Conservation (phyloP, 2,797 vertebrate genomes). For the Spinus olivaceus region DNA sequence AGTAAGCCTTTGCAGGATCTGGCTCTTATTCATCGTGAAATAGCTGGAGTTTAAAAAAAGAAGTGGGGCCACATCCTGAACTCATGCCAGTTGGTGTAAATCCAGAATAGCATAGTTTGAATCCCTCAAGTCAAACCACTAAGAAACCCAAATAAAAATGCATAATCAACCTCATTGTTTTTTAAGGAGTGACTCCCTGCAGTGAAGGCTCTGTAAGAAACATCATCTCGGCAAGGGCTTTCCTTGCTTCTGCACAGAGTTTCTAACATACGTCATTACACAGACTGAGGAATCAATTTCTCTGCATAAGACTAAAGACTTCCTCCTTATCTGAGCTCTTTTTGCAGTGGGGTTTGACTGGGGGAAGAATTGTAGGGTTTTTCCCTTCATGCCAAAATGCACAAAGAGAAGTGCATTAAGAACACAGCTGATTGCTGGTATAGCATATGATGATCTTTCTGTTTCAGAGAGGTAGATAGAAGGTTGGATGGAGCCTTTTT, state of each 20-base stretch:
- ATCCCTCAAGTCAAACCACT: neutral
- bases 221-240: neutral
- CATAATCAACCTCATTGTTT: neutral
- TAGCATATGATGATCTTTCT: neutral
- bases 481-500: neutral
- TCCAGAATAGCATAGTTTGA: neutral
- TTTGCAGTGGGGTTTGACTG: neutral
- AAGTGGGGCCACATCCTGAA: neutral
- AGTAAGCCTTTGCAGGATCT: neutral
- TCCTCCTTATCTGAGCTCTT: conserved; percentile 5
- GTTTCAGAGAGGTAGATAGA: neutral
- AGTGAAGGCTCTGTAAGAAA: conserved; percentile 17
- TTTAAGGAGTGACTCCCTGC: conserved; percentile 7
- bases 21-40: neutral
- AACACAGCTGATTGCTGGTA: neutral
- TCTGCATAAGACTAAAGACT: neutral
- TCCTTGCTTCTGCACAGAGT: conserved; percentile 34
- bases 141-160: neutral
- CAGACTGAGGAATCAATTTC: conserved; percentile 5
- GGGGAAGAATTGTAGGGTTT: neutral
- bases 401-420: neutral
- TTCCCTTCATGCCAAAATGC: neutral
- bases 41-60: neutral
- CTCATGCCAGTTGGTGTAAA: neutral
- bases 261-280: conserved; percentile 40